Percentiles rank a stretch among this genome's conserved stretches.
These are phyloP conservation scores for Ametastegia equiseti DNA, from an alignment of 2,888 invertebrate species.

Conservation along the genomic window DNA sequence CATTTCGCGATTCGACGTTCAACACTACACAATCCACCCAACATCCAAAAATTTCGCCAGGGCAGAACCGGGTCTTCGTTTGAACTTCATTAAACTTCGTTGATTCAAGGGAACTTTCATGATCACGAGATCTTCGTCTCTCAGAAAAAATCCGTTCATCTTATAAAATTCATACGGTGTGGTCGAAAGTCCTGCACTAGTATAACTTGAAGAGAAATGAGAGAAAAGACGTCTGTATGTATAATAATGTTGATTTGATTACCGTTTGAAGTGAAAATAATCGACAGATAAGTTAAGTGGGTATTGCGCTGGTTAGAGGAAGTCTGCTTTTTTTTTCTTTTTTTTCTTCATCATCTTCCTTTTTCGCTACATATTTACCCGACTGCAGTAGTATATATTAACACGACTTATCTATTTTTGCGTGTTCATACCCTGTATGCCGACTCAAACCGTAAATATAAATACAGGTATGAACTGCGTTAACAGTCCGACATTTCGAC, in stretches of 20 bases:
- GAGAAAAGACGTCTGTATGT: background rate
- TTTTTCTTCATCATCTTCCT: background rate
- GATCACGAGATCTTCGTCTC: no score
- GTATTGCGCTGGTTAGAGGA: background rate
- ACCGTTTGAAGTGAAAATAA: background rate
- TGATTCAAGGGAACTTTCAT: no score
- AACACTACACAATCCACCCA: background rate
- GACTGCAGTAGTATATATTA: background rate
- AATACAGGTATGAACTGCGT: constrained; percentile 9
- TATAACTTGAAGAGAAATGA: background rate
- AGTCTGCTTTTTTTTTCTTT: background rate
- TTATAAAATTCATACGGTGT: no score
- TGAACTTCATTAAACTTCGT: no score
- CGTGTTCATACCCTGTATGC: background rate
- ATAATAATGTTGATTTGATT: background rate
- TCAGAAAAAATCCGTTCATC: no score
- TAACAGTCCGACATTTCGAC: constrained; percentile 35
- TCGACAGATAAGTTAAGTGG: background rate
- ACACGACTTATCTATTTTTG: background rate
- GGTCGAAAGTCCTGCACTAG: background rate
- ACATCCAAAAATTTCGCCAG: background rate
- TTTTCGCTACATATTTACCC: no score
- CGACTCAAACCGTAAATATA: background rate
- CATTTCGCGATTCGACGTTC: background rate
- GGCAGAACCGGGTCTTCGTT: no score